Conservation (phyloP, 2,888 invertebrate species). For the Meloe dianella region DNA sequence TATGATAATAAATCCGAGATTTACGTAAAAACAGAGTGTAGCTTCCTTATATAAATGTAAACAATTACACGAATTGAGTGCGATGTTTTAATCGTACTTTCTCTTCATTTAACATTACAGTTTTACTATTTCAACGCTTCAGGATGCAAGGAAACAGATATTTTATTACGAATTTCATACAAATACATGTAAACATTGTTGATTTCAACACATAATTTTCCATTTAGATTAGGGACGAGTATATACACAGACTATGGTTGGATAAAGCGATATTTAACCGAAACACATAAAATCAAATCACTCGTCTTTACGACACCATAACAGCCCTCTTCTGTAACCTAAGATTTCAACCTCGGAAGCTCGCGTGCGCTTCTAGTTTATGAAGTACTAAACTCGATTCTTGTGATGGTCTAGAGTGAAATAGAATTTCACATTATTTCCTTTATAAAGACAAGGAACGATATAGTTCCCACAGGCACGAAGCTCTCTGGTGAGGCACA, state of each 20-base stretch:
- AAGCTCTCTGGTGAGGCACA: conserved; percentile 55
- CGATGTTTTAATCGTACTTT: not conserved
- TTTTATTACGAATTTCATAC: no score
- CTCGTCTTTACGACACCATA: conserved; percentile 60
- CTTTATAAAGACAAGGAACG: conserved; percentile 37
- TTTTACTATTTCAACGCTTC: no score
- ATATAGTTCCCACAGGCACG: conserved; percentile 50
- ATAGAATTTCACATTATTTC: conserved; percentile 24
- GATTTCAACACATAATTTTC: conserved; percentile 32
- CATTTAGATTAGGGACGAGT: conserved; percentile 19
- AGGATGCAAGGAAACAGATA: no score
- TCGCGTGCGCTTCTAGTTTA: conserved; percentile 61
- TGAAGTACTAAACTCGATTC: conserved; percentile 61
- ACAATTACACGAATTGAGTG: not conserved
- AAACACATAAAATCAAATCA: conserved; percentile 61
- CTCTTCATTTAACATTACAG: no score
- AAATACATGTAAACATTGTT: not conserved
- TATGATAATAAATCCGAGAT: conserved; percentile 2
- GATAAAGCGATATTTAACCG: conserved; percentile 59
- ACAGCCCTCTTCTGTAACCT: conserved; percentile 59
- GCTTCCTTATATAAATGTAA: not conserved
- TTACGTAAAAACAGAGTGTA: not conserved
- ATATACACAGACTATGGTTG: conserved; percentile 25
- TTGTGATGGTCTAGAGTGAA: conserved; percentile 44
- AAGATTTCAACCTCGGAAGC: conserved; percentile 60